Percentiles rank a stretch among this genome's conserved stretches.
Conservation (phyloP, 2,888 invertebrate genomes). For the Noctua fimbriata region DNA sequence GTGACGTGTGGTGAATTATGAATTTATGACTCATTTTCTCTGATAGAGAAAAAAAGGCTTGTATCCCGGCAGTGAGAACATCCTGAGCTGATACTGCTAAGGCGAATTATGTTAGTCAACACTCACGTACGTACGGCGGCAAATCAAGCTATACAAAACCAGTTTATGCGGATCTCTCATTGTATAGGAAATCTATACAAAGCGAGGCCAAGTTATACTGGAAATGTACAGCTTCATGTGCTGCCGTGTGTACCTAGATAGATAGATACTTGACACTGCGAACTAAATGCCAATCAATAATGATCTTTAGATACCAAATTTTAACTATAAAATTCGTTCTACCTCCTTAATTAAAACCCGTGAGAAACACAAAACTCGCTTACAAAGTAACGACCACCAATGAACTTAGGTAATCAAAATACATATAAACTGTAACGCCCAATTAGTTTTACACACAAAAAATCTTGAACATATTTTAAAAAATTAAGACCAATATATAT, state of each 20-base stretch:
- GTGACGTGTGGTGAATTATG: too few species aligned
- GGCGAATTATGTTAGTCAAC: too few species aligned
- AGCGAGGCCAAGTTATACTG: too few species aligned
- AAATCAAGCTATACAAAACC: too few species aligned
- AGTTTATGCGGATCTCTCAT: too few species aligned
- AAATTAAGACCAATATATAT: constrained; percentile 57
- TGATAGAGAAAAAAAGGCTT: background rate
- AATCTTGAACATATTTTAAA: constrained; percentile 36
- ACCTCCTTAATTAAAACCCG: constrained; percentile 39
- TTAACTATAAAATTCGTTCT: constrained; percentile 31
- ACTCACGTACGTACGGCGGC: too few species aligned
- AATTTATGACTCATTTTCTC: too few species aligned
- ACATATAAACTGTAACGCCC: constrained; percentile 42
- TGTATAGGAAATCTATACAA: too few species aligned
- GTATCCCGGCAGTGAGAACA: background rate
- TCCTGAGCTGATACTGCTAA: background rate
- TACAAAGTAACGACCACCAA: constrained; percentile 50
- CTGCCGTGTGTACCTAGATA: too few species aligned
- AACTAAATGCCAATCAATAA: constrained; percentile 31
- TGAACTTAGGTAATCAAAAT: constrained; percentile 44
- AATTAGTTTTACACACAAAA: constrained; percentile 61
- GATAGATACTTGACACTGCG: background rate
- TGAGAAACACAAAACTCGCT: constrained; percentile 52
- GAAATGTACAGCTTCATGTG: too few species aligned
- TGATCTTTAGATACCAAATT: background rate